phyloP scores from a whole-genome alignment of 2,888 invertebrate genomes.

The Drosophila pseudotakahashii region DNA sequence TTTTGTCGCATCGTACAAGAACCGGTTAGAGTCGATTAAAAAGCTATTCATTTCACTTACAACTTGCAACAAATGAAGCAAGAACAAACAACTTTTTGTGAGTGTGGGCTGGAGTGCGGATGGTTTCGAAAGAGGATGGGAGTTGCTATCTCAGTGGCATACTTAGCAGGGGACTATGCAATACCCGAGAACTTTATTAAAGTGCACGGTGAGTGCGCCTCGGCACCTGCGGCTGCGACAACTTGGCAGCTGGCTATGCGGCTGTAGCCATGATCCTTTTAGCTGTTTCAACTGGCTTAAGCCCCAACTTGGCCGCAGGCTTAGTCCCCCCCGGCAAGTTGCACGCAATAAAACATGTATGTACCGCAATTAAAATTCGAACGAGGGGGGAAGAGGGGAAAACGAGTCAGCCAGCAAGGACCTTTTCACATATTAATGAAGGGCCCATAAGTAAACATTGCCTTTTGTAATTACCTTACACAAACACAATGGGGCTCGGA shows the following conservation, averaged over 20 bases:
- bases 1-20: no score
- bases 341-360: conserved; percentile 60
- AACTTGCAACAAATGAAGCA: not conserved
- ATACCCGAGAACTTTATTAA: conserved; percentile 59
- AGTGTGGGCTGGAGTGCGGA: conserved; percentile 13
- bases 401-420: conserved; percentile 15
- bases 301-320: conserved; percentile 10
- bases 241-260: conserved; percentile 22
- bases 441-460: conserved; percentile 56
- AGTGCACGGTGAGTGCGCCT: conserved; percentile 59
- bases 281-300: conserved; percentile 23
- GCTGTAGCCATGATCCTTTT: conserved; percentile 25
- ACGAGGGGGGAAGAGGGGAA: not conserved
- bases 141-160: conserved; percentile 25
- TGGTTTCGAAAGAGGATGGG: no score
- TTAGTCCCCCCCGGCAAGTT: conserved; percentile 2
- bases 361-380: conserved; percentile 62
- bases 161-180: conserved; percentile 24
- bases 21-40: not conserved
- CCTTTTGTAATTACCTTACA: conserved; percentile 62
- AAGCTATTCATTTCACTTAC: not conserved
- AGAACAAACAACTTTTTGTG: not conserved
- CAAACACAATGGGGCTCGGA: conserved; percentile 49
- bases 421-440: conserved; percentile 55
- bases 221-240: conserved; percentile 62